phyloP scores from a whole-genome alignment of 2,797 vertebrate species.

The Channallabes apus region DNA sequence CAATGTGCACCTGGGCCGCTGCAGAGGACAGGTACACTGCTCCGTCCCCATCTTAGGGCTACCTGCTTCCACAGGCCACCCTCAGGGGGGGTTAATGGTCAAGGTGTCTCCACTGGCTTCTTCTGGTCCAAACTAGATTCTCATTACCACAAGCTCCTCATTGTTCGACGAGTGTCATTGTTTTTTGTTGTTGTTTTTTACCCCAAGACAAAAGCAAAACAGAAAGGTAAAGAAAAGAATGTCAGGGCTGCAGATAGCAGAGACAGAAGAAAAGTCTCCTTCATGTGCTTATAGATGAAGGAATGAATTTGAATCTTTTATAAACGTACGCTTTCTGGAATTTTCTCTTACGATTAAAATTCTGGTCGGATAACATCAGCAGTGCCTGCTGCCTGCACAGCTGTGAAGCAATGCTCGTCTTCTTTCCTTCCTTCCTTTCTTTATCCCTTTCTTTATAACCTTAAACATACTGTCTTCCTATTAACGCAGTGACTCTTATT shows the following conservation, averaged over 20 bases:
- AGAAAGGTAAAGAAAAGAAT: constrained; percentile 42
- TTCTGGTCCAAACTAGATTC: background rate
- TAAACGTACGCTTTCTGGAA: constrained; percentile 30
- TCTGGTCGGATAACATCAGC: constrained; percentile 43
- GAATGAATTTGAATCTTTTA: background rate
- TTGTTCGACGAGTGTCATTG: background rate
- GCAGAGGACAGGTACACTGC: constrained; percentile 55
- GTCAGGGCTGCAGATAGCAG: constrained; percentile 29
- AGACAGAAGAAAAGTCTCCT: background rate
- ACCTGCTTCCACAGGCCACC: constrained; percentile 20
- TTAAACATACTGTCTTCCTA: background rate
- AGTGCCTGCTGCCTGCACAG: constrained; percentile 33
- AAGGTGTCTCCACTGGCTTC: background rate
- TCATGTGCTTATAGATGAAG: background rate
- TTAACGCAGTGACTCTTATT: background rate
- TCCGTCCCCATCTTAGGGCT: background rate
- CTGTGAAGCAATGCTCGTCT: constrained; percentile 15
- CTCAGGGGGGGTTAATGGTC: background rate
- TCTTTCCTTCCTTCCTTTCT: background rate
- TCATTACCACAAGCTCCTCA: background rate
- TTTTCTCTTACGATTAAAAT: constrained; percentile 51
- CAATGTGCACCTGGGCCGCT: constrained; percentile 57
- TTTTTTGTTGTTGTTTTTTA: constrained; percentile 21
- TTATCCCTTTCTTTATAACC: background rate
- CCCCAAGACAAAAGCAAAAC: constrained; percentile 24